phyloP scores from a whole-genome alignment of 1,140 invertebrate genomes.

The Epicauta chinensis region DNA sequence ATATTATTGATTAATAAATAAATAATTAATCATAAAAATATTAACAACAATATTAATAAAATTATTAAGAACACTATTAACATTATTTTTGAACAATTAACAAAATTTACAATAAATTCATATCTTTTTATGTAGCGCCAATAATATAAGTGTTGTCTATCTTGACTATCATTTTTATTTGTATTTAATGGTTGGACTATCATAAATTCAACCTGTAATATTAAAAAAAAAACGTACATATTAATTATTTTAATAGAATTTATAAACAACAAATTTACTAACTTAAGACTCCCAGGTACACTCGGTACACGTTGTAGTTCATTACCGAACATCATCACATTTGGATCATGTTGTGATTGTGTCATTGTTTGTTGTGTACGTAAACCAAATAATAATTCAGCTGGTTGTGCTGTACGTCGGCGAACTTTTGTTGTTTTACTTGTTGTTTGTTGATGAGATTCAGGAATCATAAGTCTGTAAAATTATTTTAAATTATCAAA shows the following conservation, averaged over 20 bases:
- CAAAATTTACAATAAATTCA: conserved; percentile 15
- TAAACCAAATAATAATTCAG: conserved; percentile 61
- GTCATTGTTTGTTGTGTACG: conserved; percentile 26
- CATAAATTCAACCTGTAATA: conserved; percentile 34
- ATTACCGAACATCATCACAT: conserved; percentile 24
- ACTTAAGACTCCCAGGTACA: conserved; percentile 59
- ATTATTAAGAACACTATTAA: conserved; percentile 24
- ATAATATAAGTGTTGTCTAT: neutral
- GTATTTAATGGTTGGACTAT: conserved; percentile 23
- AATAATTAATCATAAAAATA: conserved; percentile 17
- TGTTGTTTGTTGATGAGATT: conserved; percentile 17
- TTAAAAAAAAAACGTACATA: conserved; percentile 3
- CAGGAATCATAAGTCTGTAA: conserved; percentile 15
- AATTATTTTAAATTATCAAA: conserved; percentile 6
- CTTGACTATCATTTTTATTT: conserved; percentile 11
- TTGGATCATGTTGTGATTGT: conserved; percentile 22
- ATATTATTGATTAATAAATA: conserved; percentile 15
- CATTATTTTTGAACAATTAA: conserved; percentile 20
- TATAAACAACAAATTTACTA: conserved; percentile 23
- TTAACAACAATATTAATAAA: conserved; percentile 20
- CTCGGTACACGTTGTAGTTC: conserved; percentile 63
- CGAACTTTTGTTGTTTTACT: conserved; percentile 51
- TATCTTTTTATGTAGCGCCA: conserved; percentile 16
- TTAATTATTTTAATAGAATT: neutral
- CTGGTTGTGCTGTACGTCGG: conserved; percentile 56